These are phyloP conservation scores for Tupaia tana DNA, from an alignment of 2,113 vertebrate genomes.

Conservation along the genomic window DNA sequence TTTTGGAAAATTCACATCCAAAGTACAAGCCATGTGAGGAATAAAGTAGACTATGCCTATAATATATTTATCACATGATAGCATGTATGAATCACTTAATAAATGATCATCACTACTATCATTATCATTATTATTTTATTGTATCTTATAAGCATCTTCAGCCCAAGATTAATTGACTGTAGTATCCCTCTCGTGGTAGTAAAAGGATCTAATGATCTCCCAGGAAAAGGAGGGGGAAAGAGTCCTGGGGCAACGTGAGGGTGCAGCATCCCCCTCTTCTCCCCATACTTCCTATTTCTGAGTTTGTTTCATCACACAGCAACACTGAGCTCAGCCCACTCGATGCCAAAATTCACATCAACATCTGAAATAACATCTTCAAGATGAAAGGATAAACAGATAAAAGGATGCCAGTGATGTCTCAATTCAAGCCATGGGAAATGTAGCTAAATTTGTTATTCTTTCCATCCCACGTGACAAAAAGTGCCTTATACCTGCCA, in stretches of 20 bases:
- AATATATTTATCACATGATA: conserved; percentile 45
- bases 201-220: background rate
- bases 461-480: conserved; percentile 66
- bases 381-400: conserved; percentile 66
- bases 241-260: background rate
- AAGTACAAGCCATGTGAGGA: background rate
- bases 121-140: conserved; percentile 34
- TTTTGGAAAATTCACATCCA: conserved; percentile 36
- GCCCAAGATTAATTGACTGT: background rate
- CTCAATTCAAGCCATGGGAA: conserved; percentile 72
- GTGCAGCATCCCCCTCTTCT: background rate
- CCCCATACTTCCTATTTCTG: conserved; percentile 14
- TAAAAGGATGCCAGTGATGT: conserved; percentile 79
- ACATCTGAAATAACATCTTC: conserved; percentile 81
- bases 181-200: background rate
- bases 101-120: conserved; percentile 4
- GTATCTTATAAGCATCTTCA: conserved; percentile 37
- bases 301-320: conserved; percentile 66
- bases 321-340: conserved; percentile 58
- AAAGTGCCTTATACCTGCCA: conserved; percentile 66
- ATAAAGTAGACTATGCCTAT: background rate
- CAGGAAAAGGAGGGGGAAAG: background rate
- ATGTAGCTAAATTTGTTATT: conserved; percentile 73
- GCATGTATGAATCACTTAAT: conserved; percentile 24
- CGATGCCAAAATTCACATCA: conserved; percentile 69